Conservation (phyloP, 2,797 vertebrate species). For the Scleropages formosus region DNA sequence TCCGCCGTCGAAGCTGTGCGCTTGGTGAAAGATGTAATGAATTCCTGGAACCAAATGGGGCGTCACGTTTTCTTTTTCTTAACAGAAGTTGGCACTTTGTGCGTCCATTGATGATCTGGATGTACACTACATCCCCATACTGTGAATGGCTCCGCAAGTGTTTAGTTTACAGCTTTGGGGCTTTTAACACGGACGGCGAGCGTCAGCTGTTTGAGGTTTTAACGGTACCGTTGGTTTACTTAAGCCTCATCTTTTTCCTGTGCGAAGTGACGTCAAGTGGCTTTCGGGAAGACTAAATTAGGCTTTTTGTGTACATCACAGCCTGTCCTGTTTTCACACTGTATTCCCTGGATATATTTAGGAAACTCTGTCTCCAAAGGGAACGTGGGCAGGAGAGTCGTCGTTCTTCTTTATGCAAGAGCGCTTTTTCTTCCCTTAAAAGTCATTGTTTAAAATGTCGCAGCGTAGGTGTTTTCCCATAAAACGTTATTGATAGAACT, state of each 20-base stretch:
- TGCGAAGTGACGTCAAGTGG: conserved; percentile 67
- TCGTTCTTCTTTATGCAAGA: conserved; percentile 55
- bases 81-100: not conserved
- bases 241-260: conserved; percentile 57
- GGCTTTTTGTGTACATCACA: conserved; percentile 53
- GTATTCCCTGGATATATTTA: conserved; percentile 56
- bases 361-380: conserved; percentile 44
- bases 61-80: conserved; percentile 13
- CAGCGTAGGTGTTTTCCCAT: conserved; percentile 57
- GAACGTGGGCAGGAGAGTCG: conserved; percentile 38
- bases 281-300: conserved; percentile 62
- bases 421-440: conserved; percentile 62
- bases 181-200: conserved; percentile 62
- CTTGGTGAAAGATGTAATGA: not conserved
- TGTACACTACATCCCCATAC: not conserved
- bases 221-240: conserved; percentile 66
- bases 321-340: conserved; percentile 54
- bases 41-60: conserved; percentile 1
- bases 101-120: conserved; percentile 7
- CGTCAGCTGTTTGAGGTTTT: conserved; percentile 60
- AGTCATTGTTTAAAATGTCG: conserved; percentile 63
- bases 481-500: conserved; percentile 56
- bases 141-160: conserved; percentile 14
- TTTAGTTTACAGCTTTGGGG: conserved; percentile 55
- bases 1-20: too few relatives aligned